Percentiles rank a stretch among this genome's conserved stretches.
phyloP scores from a whole-genome alignment of 35 echinoderm and acorn worm genomes.

The Heliocidaris erythrogramma region DNA sequence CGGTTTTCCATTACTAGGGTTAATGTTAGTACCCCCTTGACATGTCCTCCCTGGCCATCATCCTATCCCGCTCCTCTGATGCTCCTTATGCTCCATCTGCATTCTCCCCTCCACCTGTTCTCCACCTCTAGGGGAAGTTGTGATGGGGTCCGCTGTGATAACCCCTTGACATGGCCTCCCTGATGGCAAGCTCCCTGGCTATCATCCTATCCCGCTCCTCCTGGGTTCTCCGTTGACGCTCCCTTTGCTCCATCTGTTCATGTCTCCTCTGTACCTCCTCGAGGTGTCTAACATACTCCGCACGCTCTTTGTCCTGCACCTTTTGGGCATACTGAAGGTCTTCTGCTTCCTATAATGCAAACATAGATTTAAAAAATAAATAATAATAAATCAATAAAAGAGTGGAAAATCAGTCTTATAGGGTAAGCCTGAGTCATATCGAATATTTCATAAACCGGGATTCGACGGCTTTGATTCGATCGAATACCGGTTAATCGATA shows the following conservation, averaged over 20 bases:
- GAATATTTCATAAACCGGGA: too few species aligned
- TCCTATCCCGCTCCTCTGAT: neutral
- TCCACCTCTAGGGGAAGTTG: neutral
- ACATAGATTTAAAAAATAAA: neutral
- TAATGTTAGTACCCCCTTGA: neutral
- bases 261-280: neutral
- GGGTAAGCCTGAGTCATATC: too few species aligned
- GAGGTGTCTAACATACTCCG: neutral
- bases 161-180: conserved; percentile 22
- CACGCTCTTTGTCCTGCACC: neutral
- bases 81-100: neutral
- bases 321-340: neutral
- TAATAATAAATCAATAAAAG: neutral
- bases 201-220: neutral
- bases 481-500: too few species aligned
- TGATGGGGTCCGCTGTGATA: too few species aligned
- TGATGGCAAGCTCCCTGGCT: neutral
- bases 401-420: too few species aligned
- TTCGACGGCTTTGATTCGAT: too few species aligned
- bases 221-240: neutral
- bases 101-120: neutral
- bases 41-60: conserved; percentile 16
- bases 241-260: neutral
- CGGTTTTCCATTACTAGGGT: neutral
- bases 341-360: neutral